Base-by-base conservation (phyloP, 2,113 vertebrate species). In the Thamnaconus septentrionalis region DNA sequence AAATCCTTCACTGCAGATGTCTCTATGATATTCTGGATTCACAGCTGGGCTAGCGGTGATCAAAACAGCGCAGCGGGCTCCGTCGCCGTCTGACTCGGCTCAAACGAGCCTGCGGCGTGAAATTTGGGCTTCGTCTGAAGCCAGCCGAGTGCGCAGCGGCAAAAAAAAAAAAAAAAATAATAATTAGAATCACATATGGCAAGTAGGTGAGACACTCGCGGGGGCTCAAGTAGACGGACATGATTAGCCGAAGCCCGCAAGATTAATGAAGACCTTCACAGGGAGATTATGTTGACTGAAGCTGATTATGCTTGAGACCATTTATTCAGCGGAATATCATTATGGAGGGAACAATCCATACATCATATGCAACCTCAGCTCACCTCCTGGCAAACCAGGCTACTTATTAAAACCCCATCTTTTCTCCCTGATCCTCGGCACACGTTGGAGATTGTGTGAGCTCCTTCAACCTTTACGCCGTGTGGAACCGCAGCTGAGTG, bases 191-290 rank as follows among this genome's bases (percentile, higher is more conserved):
- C 94, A 94, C 90, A 90, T 82, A 71, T 64, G 73, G 80, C 66
- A 87, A 90, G 89, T 86, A 88, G 93, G 88, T 92, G 92, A 94
- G 88, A 90, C 83, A 83, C 92, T 89, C 82, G 76, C 88, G 73
- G 78, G 89, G 87, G 85, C 86, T 90, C 87, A 86, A 70, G 93
- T 92, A 86, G 79, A 86, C 73, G 79, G 88, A 93, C 93, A 91
- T 93, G 94, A 96, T 97, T 96, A 96, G 92, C 91, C 87, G 92
- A 83, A 91, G 89, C 82, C 90, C 87, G 85, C 64, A 89, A 94
- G 92, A 96, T 95, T 94, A 95, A 97, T 94, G 94, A 92, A 95
- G 94, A 96, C 93, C 91, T 92, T 93, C 78, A 85, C 86, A 45
- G 45, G 75, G 88, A 89, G 90, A 94, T 90, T 93, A 91, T 85